Conservation (phyloP, 1,140 invertebrate genomes). For the honey bee (Apis mellifera) region DNA sequence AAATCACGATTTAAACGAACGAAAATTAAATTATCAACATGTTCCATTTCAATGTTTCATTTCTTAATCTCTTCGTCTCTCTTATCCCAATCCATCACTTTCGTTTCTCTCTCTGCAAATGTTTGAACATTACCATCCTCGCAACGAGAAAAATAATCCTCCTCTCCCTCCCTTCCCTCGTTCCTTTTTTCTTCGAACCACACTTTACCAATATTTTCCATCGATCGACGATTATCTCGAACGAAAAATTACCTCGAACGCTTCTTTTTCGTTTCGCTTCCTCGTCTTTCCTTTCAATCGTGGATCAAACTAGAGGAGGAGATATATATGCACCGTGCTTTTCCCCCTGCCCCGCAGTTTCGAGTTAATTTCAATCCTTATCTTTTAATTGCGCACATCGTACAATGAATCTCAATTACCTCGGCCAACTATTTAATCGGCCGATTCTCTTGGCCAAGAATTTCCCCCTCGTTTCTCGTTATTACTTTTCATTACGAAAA, state of each 20-base stretch:
- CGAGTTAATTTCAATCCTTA: conserved; percentile 21
- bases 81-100: no score
- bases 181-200: background rate
- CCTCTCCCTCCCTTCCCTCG: background rate
- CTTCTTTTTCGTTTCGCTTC: background rate
- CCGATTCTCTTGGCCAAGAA: background rate
- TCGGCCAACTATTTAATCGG: conserved; percentile 51
- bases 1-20: no score
- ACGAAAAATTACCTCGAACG: conserved; percentile 27
- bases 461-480: background rate
- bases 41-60: background rate
- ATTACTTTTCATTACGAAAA: background rate
- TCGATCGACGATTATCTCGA: background rate
- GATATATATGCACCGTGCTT: background rate
- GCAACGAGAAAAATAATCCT: background rate
- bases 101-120: background rate
- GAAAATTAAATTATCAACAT: background rate
- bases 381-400: conserved; percentile 55
- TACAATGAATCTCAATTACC: conserved; percentile 56
- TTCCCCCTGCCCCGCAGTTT: conserved; percentile 13
- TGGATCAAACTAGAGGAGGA: background rate
- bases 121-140: background rate
- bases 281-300: background rate
- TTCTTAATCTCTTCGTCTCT: background rate
- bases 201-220: background rate